Base-by-base conservation (phyloP, 2,113 vertebrate genomes). In the Myocastor coypus region DNA sequence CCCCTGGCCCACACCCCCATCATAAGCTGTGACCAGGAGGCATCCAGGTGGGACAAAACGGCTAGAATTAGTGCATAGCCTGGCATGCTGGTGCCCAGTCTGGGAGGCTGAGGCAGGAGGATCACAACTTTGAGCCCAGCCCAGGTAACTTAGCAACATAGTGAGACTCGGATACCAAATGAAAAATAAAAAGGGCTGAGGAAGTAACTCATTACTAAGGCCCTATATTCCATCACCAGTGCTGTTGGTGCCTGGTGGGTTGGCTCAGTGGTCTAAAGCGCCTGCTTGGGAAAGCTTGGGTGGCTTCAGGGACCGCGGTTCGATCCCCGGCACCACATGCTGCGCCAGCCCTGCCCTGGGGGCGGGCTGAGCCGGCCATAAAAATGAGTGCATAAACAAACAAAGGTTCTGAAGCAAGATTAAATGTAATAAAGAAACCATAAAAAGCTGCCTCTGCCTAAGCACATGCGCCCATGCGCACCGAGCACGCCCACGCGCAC, bases 391-490 rank as follows among this genome's bases (percentile, higher is more conserved):
- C n/a, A n/a, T n/a, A n/a, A n/a, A n/a, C n/a, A n/a, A n/a, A n/a
- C n/a, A n/a, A n/a, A n/a, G n/a, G n/a, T n/a, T n/a, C n/a, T n/a
- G n/a, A n/a, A n/a, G 50, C 6, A 40, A 71, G n/a, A 26, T 30
- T 30, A 77, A 46, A 13, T 46, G 17, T 30, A 78, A 77, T 16
- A 46, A 28, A 28, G 68, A 71, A 37, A 71, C 37, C 37, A 20
- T 6, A 83, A 93, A 81, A 77, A 7, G 73, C 77, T 42, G 78
- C 7, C 19, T 87, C 90, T 94, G 78, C 57, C 50, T 40, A 20
- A 32, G 30, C 26, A 32, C 32, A 81, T 11, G 5, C 8, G 2
- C 8, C 2, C 8, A 0, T 3, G 24, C 37, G 12, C 17, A 20
- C 55, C 12, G 13, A 46, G 19, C 22, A 17, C 30, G 6, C 22